Conservation (phyloP, 2,113 vertebrate species). For the Noctilio leporinus region DNA sequence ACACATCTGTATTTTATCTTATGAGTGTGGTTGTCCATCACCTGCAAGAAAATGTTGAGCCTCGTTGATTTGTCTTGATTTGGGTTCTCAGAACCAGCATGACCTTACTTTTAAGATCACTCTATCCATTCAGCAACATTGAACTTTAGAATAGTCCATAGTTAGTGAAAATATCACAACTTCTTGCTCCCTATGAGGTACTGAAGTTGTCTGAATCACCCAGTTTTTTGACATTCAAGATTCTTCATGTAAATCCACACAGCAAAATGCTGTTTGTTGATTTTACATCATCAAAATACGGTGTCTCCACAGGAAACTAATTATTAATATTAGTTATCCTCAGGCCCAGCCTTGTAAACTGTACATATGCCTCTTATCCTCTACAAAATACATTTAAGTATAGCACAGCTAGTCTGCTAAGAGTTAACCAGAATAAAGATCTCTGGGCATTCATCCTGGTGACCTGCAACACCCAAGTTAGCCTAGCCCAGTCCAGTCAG, state of each 20-base stretch:
- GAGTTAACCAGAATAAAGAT: not conserved
- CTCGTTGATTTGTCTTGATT: not conserved
- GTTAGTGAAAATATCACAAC: not conserved
- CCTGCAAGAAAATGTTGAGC: not conserved
- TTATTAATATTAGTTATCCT: not conserved
- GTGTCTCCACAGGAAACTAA: not conserved
- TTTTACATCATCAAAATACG: not conserved
- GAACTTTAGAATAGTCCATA: not conserved
- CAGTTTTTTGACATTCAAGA: not conserved
- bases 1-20: not conserved
- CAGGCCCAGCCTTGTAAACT: not conserved
- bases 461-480: not conserved
- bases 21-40: not conserved
- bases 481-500: not conserved
- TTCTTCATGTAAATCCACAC: not conserved
- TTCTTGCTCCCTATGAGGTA: not conserved
- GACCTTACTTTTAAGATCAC: not conserved
- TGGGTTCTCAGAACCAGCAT: not conserved
- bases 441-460: not conserved
- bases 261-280: not conserved
- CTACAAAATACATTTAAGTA: not conserved
- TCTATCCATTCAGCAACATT: not conserved
- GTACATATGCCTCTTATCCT: not conserved
- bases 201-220: not conserved
- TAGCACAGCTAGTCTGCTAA: not conserved